phyloP scores from a whole-genome alignment of 2,888 invertebrate species.

The Acrobasis consociella region DNA sequence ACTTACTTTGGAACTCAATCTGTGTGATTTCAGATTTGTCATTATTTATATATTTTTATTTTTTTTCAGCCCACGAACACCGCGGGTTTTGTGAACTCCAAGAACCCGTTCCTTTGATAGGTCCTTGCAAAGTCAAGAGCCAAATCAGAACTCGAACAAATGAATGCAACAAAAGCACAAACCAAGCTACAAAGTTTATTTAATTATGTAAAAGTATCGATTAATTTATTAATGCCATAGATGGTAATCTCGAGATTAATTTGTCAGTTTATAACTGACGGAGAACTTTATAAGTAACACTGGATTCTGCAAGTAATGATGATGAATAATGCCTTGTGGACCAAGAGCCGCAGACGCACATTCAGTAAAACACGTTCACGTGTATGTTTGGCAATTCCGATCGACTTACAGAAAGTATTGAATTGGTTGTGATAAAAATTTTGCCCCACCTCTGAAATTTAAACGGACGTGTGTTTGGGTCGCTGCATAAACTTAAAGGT shows the following conservation, averaged over 20 bases:
- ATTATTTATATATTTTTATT: background rate
- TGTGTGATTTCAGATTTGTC: background rate
- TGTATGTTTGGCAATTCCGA: too few species aligned
- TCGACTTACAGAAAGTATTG: too few species aligned
- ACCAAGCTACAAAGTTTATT: conserved; percentile 69
- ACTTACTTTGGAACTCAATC: conserved; percentile 20
- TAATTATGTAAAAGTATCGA: conserved; percentile 49
- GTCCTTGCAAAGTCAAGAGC: conserved; percentile 31
- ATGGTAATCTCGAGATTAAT: conserved; percentile 41
- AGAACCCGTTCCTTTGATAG: conserved; percentile 77
- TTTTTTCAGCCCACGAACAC: conserved; percentile 65
- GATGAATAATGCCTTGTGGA: too few species aligned
- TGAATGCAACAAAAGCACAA: conserved; percentile 72
- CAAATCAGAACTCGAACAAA: conserved; percentile 57
- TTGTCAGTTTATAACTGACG: conserved; percentile 35
- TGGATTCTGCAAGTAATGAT: too few species aligned
- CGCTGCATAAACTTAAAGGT: too few species aligned
- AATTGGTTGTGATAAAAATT: too few species aligned
- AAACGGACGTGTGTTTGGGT: too few species aligned
- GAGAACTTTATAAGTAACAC: conserved; percentile 15
- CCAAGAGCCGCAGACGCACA: too few species aligned
- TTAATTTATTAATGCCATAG: conserved; percentile 61
- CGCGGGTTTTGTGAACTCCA: conserved; percentile 67
- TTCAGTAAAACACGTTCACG: too few species aligned
- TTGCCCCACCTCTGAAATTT: too few species aligned